Conservation (phyloP, 2,888 invertebrate species). For the Drosophila acutilabella region DNA sequence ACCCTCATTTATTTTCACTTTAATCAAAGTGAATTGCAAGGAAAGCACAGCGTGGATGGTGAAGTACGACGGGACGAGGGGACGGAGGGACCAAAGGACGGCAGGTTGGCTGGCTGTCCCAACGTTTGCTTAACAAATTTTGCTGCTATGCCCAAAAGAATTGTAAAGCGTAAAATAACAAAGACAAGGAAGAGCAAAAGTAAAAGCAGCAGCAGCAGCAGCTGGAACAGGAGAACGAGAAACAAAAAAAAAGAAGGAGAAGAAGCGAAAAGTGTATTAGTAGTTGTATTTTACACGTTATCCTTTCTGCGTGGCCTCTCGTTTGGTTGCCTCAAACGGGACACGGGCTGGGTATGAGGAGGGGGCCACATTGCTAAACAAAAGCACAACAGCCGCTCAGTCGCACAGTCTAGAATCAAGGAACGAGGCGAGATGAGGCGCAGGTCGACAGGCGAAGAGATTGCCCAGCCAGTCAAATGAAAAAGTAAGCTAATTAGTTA, state of each 20-base stretch:
- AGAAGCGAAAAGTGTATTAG: slow-evolving; percentile 53
- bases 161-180: slow-evolving; percentile 79
- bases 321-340: background rate
- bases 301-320: slow-evolving; percentile 60
- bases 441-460: slow-evolving; percentile 22
- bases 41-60: slow-evolving; percentile 39
- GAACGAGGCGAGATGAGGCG: background rate
- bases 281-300: slow-evolving; percentile 75
- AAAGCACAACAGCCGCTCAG: slow-evolving; percentile 55
- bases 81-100: slow-evolving; percentile 16
- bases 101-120: slow-evolving; percentile 39
- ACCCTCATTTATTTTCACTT: slow-evolving; percentile 80
- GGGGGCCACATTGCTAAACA: slow-evolving; percentile 42
- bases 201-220: slow-evolving; percentile 18
- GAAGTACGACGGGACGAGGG: background rate
- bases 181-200: slow-evolving; percentile 59
- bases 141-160: slow-evolving; percentile 72
- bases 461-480: slow-evolving; percentile 53
- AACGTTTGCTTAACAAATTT: slow-evolving; percentile 72
- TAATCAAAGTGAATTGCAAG: slow-evolving; percentile 73
- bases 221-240: slow-evolving; percentile 2
- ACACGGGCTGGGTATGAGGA: background rate
- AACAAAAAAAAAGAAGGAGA: slow-evolving; percentile 7
- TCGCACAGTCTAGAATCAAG: background rate
- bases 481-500: slow-evolving; percentile 81